A percentile compares a stretch with the other conserved stretches of the same genome.
Evolutionary conservation across 2,113 vertebrate genomes (phyloP).

Genomic region (Bungarus multicinctus): DNA sequence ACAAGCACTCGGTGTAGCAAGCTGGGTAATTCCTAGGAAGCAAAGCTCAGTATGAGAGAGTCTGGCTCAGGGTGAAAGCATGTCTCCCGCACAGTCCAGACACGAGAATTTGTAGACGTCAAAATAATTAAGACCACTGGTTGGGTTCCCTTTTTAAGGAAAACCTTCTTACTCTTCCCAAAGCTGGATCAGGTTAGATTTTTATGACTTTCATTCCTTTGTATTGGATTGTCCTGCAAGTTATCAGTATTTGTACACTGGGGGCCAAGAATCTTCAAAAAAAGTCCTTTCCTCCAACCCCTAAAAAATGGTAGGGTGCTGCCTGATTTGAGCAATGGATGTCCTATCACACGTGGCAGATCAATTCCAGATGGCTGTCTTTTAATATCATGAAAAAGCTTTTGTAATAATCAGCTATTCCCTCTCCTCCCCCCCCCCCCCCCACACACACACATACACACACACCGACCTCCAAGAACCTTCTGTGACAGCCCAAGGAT

Average conservation of each 20-base stretch:
- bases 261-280: background rate
- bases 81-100: background rate
- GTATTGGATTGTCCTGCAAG: background rate
- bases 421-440: rapidly evolving
- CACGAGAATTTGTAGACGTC: too few relatives aligned
- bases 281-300: background rate
- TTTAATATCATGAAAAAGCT: background rate
- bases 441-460: too few relatives aligned
- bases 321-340: background rate
- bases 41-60: background rate
- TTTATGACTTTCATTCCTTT: background rate
- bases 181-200: background rate
- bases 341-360: background rate
- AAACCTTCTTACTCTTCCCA: background rate
- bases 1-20: background rate
- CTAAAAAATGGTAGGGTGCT: background rate
- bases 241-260: background rate
- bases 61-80: background rate
- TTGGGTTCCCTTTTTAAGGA: background rate
- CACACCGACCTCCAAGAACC: too few relatives aligned
- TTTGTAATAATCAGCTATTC: background rate
- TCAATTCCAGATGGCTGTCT: background rate
- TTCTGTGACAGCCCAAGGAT: background rate
- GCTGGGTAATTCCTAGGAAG: slow-evolving; percentile 3
- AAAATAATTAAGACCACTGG: background rate